Evolutionary conservation across 2,113 vertebrate species (phyloP).

Genomic region (Albula glossodonta): DNA sequence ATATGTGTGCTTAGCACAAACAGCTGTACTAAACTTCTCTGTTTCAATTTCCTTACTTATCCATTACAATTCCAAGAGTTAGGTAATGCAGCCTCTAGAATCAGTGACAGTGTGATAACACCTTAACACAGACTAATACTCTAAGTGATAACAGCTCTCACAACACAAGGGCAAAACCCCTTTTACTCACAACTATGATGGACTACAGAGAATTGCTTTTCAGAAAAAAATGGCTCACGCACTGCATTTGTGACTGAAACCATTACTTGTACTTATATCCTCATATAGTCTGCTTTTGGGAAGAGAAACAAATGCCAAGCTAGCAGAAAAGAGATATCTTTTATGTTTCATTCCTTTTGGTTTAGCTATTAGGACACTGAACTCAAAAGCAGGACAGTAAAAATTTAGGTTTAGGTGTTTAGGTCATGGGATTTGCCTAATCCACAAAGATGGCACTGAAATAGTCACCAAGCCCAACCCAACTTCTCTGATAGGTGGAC

Average conservation of each 20-base stretch:
- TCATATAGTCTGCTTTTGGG: not conserved
- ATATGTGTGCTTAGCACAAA: slow-evolving; percentile 5
- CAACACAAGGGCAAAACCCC: slow-evolving; percentile 2
- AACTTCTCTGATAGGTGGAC: not conserved
- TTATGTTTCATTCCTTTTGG: not conserved
- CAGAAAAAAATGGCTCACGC: not conserved
- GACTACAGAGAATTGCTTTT: not conserved
- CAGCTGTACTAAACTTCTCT: not conserved
- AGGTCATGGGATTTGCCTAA: not conserved
- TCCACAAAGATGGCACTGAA: not conserved
- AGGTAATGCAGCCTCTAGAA: not conserved
- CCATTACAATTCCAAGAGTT: slow-evolving; percentile 11
- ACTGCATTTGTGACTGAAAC: not conserved
- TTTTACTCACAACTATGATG: not conserved
- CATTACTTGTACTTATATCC: not conserved
- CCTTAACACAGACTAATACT: not conserved
- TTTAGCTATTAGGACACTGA: not conserved
- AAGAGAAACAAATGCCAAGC: not conserved
- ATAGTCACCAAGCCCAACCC: not conserved
- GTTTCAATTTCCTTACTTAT: slow-evolving; percentile 5
- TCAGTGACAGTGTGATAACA: not conserved
- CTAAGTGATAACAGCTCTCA: slow-evolving; percentile 1
- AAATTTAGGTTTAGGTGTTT: not conserved
- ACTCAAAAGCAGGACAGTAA: not conserved
- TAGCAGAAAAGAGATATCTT: slow-evolving; percentile 2